Evolutionary conservation across 1,140 invertebrate genomes (phyloP).

Genomic region (Liolophura sinensis): DNA sequence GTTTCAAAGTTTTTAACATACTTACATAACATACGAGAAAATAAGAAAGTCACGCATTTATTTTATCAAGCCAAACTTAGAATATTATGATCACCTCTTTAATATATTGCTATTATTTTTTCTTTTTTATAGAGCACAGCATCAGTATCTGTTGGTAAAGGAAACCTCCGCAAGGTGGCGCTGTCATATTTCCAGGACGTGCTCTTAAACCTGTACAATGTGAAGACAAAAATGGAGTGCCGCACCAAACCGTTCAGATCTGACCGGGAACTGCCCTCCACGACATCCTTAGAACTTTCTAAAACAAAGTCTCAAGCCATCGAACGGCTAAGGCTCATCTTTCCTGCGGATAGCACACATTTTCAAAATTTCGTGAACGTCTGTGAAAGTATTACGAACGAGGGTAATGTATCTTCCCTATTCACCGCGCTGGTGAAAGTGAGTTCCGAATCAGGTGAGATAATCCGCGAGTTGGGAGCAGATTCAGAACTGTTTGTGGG

Average conservation of each 20-base stretch:
- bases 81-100: too few species aligned
- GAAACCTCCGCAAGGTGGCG: conserved; percentile 23
- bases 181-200: conserved; percentile 26
- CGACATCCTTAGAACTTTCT: conserved; percentile 2
- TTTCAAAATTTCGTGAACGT: conserved; percentile 12
- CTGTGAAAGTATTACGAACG: conserved; percentile 14
- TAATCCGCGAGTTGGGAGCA: conserved; percentile 21
- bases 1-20: too few species aligned
- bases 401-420: conserved; percentile 11
- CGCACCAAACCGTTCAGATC: conserved; percentile 16
- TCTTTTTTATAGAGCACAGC: too few species aligned
- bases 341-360: conserved; percentile 4
- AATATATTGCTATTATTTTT: too few species aligned
- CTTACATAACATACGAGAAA: too few species aligned
- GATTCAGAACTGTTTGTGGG: conserved; percentile 25
- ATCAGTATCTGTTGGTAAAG: conserved; percentile 13
- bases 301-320: conserved; percentile 3
- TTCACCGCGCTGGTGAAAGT: conserved; percentile 14
- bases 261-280: conserved; percentile 16
- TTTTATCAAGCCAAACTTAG: too few species aligned
- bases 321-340: conserved; percentile 8
- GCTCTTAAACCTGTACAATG: conserved; percentile 28
- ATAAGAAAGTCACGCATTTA: too few species aligned
- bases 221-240: conserved; percentile 19
- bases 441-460: conserved; percentile 13